These are phyloP conservation scores for Lydus trimaculatus DNA, from an alignment of 2,888 invertebrate species.

Conservation along the genomic window DNA sequence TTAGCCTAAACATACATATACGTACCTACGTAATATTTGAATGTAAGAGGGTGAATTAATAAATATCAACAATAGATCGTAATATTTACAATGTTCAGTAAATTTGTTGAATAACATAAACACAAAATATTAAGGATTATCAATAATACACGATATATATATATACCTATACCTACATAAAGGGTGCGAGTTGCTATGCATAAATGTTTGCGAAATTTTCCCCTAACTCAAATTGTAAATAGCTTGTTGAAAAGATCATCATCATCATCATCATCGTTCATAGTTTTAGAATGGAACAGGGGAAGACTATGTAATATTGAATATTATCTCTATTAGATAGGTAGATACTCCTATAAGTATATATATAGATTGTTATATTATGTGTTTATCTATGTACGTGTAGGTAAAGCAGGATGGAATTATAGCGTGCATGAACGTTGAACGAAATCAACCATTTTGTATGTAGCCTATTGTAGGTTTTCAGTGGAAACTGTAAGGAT, in stretches of 20 bases:
- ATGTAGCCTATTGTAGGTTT: conserved; percentile 49
- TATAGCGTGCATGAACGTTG: conserved; percentile 22
- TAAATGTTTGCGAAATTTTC: conserved; percentile 25
- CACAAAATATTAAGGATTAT: conserved; percentile 6
- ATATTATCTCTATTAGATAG: neutral
- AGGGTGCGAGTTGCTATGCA: conserved; percentile 15
- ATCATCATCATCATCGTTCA: neutral
- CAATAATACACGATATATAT: conserved; percentile 25
- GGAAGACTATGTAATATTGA: conserved; percentile 14
- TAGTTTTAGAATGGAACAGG: neutral
- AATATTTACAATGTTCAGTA: conserved; percentile 28
- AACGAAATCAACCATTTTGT: conserved; percentile 30
- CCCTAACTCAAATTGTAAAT: conserved; percentile 24
- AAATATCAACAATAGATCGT: conserved; percentile 26
- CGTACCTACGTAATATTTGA: neutral
- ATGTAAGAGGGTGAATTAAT: neutral
- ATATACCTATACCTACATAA: conserved; percentile 14
- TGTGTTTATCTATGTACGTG: neutral
- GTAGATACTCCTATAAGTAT: neutral
- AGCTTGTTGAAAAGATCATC: conserved; percentile 29
- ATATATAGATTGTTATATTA: neutral
- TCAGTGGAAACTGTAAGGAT: conserved; percentile 45
- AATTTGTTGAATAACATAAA: conserved; percentile 27
- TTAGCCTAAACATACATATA: neutral
- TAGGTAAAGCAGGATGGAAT: conserved; percentile 7